phyloP scores from a whole-genome alignment of 2,113 vertebrate species.

The Pipa parva region DNA sequence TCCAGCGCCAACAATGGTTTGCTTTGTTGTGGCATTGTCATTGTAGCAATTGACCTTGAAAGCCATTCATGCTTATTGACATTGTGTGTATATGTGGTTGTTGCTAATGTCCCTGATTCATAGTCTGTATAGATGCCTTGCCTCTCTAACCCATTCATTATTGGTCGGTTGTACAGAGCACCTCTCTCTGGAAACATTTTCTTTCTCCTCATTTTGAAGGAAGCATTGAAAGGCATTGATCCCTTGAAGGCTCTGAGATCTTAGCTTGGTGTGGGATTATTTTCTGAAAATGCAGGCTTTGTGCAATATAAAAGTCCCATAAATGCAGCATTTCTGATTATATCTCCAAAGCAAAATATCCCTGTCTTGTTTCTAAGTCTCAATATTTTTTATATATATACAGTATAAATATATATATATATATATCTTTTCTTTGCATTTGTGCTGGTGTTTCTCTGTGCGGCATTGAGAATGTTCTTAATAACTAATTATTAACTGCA shows the following conservation, averaged over 20 bases:
- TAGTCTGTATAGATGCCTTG: neutral
- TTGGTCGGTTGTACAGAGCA: neutral
- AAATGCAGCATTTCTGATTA: conserved; percentile 13
- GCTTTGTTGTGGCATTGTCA: too few species aligned
- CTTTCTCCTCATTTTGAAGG: conserved; percentile 13
- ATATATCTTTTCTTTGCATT: too few species aligned
- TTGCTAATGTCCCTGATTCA: too few species aligned
- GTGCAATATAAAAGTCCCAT: neutral
- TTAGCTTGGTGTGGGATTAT: neutral
- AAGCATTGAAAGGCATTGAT: conserved; percentile 20
- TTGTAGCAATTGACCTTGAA: too few species aligned
- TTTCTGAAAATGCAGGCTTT: conserved; percentile 9
- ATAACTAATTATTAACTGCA: neutral
- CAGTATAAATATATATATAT: too few species aligned
- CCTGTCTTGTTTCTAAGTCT: neutral
- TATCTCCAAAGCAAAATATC: neutral
- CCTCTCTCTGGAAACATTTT: conserved; percentile 1
- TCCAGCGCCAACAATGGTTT: too few species aligned
- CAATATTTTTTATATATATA: neutral
- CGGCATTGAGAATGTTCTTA: neutral
- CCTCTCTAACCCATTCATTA: neutral
- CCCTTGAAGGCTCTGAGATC: conserved; percentile 17
- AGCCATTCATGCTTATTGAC: too few species aligned
- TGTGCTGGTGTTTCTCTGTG: neutral
- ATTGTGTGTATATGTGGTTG: too few species aligned